Percentiles rank a stretch among this genome's conserved stretches.
These are phyloP conservation scores for Semotilus atromaculatus DNA, from an alignment of 2,797 vertebrate species.

Conservation along the genomic window DNA sequence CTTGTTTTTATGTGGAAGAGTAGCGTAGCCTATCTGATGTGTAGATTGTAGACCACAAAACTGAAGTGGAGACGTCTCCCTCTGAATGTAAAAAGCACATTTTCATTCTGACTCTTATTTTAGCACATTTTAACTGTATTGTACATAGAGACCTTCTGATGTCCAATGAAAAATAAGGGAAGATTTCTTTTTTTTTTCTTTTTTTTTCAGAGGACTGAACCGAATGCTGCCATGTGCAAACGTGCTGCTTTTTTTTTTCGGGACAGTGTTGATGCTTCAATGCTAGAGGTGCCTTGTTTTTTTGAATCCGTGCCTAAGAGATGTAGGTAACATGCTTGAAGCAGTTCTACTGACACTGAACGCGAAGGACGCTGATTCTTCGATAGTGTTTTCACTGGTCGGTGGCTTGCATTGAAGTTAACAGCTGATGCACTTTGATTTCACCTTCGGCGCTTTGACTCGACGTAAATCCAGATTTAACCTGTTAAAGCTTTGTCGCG, in stretches of 20 bases:
- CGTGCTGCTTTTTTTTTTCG: conserved; percentile 70
- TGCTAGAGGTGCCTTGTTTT: conserved; percentile 84
- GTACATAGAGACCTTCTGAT: conserved; percentile 59
- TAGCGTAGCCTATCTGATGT: conserved; percentile 50
- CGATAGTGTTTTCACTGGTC: conserved; percentile 66
- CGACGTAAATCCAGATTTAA: conserved; percentile 54
- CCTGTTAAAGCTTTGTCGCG: conserved; percentile 60
- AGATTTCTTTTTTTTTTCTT: too few relatives aligned
- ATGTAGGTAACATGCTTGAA: conserved; percentile 68
- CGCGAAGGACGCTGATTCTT: conserved; percentile 66
- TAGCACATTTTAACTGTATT: conserved; percentile 66
- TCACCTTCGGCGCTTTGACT: conserved; percentile 65
- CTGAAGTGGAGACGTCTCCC: conserved; percentile 54
- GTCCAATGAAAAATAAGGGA: conserved; percentile 67
- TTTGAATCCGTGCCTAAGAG: conserved; percentile 79
- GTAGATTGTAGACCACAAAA: conserved; percentile 61
- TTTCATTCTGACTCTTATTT: conserved; percentile 72
- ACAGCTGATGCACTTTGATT: conserved; percentile 76
- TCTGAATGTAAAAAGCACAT: conserved; percentile 81
- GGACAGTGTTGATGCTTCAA: conserved; percentile 78
- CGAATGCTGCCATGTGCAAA: conserved; percentile 77
- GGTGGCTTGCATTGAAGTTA: conserved; percentile 51
- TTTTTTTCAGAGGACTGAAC: conserved; percentile 65
- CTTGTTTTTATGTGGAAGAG: conserved; percentile 57
- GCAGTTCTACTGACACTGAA: conserved; percentile 59